Conservation (phyloP, 2,113 vertebrate species). For the Copsychus sechellarum region DNA sequence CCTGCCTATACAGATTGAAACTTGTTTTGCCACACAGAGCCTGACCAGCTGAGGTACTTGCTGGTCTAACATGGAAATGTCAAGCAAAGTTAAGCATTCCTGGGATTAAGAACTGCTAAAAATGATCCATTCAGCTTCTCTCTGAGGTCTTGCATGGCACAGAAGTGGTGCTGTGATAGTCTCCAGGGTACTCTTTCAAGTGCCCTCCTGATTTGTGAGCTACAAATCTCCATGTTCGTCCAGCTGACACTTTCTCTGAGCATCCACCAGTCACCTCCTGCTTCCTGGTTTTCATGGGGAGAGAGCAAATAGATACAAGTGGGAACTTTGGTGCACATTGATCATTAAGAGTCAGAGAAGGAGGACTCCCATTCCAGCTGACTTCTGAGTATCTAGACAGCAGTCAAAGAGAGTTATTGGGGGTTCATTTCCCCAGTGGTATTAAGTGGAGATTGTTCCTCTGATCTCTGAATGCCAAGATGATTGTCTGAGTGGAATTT, state of each 20-base stretch:
- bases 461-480: not conserved
- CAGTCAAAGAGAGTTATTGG: not conserved
- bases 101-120: not conserved
- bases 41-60: not conserved
- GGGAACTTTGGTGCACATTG: not conserved
- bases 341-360: not conserved
- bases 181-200: not conserved
- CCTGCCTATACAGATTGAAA: not conserved
- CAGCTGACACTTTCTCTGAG: not conserved
- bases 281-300: not conserved
- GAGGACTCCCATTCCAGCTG: not conserved
- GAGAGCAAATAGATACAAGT: not conserved
- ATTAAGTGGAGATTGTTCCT: not conserved
- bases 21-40: rapidly evolving
- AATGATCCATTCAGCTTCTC: not conserved
- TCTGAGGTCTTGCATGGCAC: not conserved
- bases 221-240: not conserved
- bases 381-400: not conserved
- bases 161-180: not conserved
- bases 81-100: not conserved
- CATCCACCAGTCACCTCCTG: not conserved
- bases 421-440: not conserved
- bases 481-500: not conserved
- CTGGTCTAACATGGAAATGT: not conserved
- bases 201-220: not conserved